Base-by-base conservation (phyloP, 2,888 invertebrate genomes). In the Antitype chi region DNA sequence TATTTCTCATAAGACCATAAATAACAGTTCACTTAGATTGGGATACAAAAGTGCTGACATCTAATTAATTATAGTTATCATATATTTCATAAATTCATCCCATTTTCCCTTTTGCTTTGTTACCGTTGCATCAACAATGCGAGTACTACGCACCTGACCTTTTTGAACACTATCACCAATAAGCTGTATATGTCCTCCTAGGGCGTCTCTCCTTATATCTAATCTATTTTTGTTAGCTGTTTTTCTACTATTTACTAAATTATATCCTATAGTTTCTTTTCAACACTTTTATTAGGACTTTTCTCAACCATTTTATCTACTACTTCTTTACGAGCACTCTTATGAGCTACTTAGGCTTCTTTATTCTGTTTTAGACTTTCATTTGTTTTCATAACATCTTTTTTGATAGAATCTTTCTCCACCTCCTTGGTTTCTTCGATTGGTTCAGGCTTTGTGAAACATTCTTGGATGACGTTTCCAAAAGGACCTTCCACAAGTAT, bases 401-500 rank as follows among this genome's bases (percentile, higher is more conserved):
- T 4, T 13, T 43, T 69, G 15, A 55, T 53, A 4, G n/a, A 11
- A n/a, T 17, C 28, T 17, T 59, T 28, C 17, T 59, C 25, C 13
- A 32, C 8, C 8, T 53, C 4, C 20, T 75, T 67, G 15, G 9
- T 53, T 20, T 11, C 28, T 38, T 23, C 7, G 15, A 23, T 1
- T 57, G 47, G 6, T 38, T 63, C 32, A 7, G 55, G 47, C 4
- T 53, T 72, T 4, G 1, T 17, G 23, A 72, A 52, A 3, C 2
- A 70, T 70, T 67, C 75, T 25, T 4, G 25, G 1, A 78, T 17
- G 17, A 82, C 1, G 25, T 43, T 55, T 9, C 17, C 13, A 3
- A 80, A 62, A 2, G 80, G 83, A 20, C 53, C 43, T 72, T 83
- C 84, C 13, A 82, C 67, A 23, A 83, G 28, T 20, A 82, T 57